Evolutionary conservation across 2,888 invertebrate species (phyloP).

Genomic region (Shargacucullia verbasci): DNA sequence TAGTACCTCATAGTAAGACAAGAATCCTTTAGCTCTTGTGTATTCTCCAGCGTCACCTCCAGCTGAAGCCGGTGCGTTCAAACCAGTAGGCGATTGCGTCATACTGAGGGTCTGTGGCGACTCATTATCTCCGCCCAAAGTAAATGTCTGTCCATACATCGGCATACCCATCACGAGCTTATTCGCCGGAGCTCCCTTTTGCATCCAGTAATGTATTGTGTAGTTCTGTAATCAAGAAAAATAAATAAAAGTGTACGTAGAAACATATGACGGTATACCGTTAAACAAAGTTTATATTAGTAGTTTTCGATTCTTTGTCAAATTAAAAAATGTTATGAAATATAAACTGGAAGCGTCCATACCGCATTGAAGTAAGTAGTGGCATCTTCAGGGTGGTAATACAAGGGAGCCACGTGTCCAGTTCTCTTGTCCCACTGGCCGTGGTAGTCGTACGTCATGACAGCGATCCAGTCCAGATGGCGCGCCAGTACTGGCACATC

Average conservation of each 20-base stretch:
- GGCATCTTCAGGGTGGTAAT: conserved; percentile 94
- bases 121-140: conserved; percentile 69
- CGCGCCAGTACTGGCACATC: conserved; percentile 93
- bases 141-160: conserved; percentile 96
- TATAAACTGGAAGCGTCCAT: conserved; percentile 32
- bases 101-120: conserved; percentile 58
- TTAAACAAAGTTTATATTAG: no score
- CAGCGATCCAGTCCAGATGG: conserved; percentile 96
- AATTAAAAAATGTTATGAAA: neutral
- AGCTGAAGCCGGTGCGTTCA: conserved; percentile 93
- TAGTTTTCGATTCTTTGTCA: no score
- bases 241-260: neutral
- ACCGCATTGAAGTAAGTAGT: conserved; percentile 95
- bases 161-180: conserved; percentile 97
- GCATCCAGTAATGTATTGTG: conserved; percentile 96
- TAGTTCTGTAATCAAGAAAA: conserved; percentile 90
- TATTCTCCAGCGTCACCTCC: conserved; percentile 96
- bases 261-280: no score
- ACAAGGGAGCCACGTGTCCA: conserved; percentile 96
- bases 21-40: conserved; percentile 95
- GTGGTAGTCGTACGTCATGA: conserved; percentile 97
- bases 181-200: conserved; percentile 93
- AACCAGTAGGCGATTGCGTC: conserved; percentile 87
- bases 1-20: conserved; percentile 95
- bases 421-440: conserved; percentile 98